Base-by-base conservation (phyloP, 2,888 invertebrate species). In the Atrina japonica region DNA sequence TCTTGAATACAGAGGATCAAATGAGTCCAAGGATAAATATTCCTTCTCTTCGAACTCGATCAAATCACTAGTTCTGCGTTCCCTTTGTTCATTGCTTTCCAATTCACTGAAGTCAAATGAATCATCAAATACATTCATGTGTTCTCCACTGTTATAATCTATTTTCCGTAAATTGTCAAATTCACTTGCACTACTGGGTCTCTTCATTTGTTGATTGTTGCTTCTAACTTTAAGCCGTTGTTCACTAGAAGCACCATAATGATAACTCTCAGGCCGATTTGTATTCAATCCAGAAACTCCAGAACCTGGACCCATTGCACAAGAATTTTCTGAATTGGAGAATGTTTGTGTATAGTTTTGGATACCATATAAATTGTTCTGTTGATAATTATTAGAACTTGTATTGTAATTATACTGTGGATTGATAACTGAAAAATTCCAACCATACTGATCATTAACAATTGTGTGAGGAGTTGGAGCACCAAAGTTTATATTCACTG, bases 21-120 rank as follows among this genome's bases (percentile, higher is more conserved):
- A 86, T 55, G 77, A 84, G 41, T 83, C 83, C 52, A 86, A 63
- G 7, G 85, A 83, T n/a, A 86, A 79, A 73, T 86, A 86, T 47
- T 86, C 86, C 27, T 83, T 83, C 27, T 83, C 84, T 45, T 79
- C 81, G 70, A 81, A 66, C 55, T 83, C 73, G 40, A 86, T 85
- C n/a, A 86, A 73, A 65, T 86, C 83, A 73, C 67, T 77, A 25
- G 60, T 74, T 52, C 70, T 74, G 29, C 75, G 68, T 56, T 58
- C 61, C 9, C 75, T 75, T 14, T 65, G 45, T 29, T 55, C 55
- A 5, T n/a, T 27, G 14, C 16, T 66, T 70, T 65, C 69, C 14
- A 65, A 41, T 21, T 59, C 50, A 45, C 61, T 64, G 14, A 64
- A 66, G 41, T 49, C 43, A 49, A 55, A 41, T 18, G 58, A 55